phyloP scores from a whole-genome alignment of 2,888 invertebrate species.

The Ametastegia equiseti region DNA sequence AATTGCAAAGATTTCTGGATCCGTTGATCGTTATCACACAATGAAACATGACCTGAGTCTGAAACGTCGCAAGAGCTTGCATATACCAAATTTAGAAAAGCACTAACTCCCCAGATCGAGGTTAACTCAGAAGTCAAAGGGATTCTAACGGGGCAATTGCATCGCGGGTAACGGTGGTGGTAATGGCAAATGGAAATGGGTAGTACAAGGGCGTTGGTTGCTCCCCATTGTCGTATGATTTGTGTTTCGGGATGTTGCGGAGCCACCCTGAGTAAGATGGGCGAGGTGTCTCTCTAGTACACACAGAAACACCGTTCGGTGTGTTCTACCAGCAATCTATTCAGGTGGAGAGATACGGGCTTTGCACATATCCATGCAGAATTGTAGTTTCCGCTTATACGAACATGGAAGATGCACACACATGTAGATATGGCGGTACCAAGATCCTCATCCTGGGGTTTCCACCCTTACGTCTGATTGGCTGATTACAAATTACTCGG shows the following conservation, averaged over 20 bases:
- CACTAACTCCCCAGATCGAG: conserved; percentile 20
- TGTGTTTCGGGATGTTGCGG: conserved; percentile 39
- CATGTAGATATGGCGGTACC: background rate
- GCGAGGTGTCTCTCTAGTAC: conserved; percentile 9
- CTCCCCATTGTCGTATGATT: conserved; percentile 44
- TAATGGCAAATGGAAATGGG: conserved; percentile 9
- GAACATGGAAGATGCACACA: too few species aligned
- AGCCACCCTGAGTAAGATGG: conserved; percentile 20
- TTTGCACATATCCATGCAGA: background rate
- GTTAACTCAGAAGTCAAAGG: conserved; percentile 41
- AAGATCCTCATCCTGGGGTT: background rate
- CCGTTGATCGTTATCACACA: background rate
- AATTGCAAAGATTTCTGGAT: background rate
- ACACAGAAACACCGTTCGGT: background rate
- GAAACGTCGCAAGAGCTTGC: background rate
- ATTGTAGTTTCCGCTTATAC: background rate
- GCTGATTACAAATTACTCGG: conserved; percentile 27
- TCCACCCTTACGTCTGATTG: conserved; percentile 2
- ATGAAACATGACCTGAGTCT: background rate
- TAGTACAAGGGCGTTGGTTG: conserved; percentile 37
- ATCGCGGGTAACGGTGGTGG: too few species aligned
- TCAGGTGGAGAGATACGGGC: background rate
- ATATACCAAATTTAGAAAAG: background rate
- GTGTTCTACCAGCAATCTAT: background rate
- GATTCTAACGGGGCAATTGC: conserved; percentile 34